Base-by-base conservation (phyloP, 2,113 vertebrate species). In the Circaetus gallicus region DNA sequence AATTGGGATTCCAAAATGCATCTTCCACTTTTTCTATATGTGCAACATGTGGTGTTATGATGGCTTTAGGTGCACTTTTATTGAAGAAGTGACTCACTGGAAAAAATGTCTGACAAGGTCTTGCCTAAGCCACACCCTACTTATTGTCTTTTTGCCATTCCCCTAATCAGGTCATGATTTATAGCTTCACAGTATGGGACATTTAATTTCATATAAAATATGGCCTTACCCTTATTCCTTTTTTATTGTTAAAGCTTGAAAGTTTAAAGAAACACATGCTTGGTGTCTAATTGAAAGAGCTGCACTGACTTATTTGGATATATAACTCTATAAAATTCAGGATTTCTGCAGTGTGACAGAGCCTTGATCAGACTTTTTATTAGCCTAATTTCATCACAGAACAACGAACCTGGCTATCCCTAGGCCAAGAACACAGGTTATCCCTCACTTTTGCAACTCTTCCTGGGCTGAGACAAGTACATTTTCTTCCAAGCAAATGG, bases 261-360 rank as follows among this genome's bases (percentile, higher is more conserved):
- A 7, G 34, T 9, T 40, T 11, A 40, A 55, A 81, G 59, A 47
- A 16, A 15, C 0, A 0, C 14, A 2, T 1, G 0, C 15, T 71
- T 66, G 24, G 20, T 40, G 36, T 45, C 20, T 36, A 20, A 31
- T 15, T 65, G 56, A 28, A 63, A 69, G 29, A 80, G 17, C 3
- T 29, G 13, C 5, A 5, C 49, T 52, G 76, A 28, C 22, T 56
- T n/a, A 12, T 50, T 49, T 50, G 40, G 58, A 16, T 28, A n/a
- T 32, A 36, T 6, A 56, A 16, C 24, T 52, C 21, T 4, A 12
- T 32, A 50, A 72, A 91, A 63, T 40, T 63, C 43, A 45, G 43
- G 32, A 26, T 34, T 91, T 72, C 38, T 63, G 3, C 52, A 11
- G 16, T 0, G 5, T 32, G 19, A 5, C 19, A 55, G 29, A 74